Conservation (phyloP, 2,113 vertebrate genomes). For the Prionailurus viverrinus region DNA sequence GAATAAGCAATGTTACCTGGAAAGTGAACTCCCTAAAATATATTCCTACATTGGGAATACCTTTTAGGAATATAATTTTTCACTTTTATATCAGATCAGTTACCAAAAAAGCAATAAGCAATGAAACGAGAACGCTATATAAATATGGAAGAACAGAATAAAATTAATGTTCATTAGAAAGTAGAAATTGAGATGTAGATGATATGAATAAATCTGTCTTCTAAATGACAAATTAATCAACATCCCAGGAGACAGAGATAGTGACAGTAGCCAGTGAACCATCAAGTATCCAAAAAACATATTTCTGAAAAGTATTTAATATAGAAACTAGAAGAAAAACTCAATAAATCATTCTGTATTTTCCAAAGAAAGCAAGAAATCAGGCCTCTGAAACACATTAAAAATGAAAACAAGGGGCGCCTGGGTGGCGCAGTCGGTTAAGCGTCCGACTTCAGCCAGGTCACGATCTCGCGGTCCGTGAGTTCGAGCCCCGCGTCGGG, state of each 20-base stretch:
- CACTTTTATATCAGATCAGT: not conserved
- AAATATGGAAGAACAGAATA: not conserved
- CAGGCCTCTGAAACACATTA: not conserved
- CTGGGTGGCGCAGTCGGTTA: too few relatives aligned
- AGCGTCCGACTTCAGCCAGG: too few relatives aligned
- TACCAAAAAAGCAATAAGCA: not conserved
- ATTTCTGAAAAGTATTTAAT: not conserved
- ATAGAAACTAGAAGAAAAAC: not conserved
- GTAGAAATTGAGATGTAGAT: not conserved
- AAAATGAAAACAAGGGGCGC: not conserved
- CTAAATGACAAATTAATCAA: not conserved
- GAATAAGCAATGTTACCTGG: not conserved
- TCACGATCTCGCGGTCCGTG: too few relatives aligned
- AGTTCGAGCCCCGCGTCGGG: too few relatives aligned
- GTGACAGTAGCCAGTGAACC: not conserved
- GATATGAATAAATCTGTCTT: not conserved
- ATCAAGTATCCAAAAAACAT: not conserved
- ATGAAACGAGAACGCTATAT: not conserved
- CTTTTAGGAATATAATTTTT: not conserved
- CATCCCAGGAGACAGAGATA: not conserved
- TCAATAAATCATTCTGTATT: not conserved
- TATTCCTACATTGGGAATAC: not conserved
- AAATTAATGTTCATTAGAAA: not conserved
- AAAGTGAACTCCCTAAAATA: not conserved
- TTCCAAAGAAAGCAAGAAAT: not conserved